A percentile compares a stretch with the other conserved stretches of the same genome.
These are phyloP conservation scores for Xestobium rufovillosum DNA, from an alignment of 2,888 invertebrate species.

Conservation along the genomic window DNA sequence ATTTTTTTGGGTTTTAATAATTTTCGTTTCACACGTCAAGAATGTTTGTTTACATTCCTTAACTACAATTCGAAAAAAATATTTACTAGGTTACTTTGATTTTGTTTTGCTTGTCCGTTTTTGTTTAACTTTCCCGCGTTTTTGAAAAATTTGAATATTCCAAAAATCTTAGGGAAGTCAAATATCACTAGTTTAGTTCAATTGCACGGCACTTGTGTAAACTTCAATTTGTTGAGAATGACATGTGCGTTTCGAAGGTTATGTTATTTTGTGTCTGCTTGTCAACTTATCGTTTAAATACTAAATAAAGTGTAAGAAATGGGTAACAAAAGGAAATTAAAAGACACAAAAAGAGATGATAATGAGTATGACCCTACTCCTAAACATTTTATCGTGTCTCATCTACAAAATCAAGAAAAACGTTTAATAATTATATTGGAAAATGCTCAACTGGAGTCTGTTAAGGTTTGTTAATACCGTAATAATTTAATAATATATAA, in stretches of 20 bases:
- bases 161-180: not conserved
- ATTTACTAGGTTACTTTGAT: conserved; percentile 1
- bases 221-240: too few relatives aligned
- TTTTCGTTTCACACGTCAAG: conserved; percentile 1
- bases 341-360: conserved; percentile 51
- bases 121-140: not conserved
- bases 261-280: too few relatives aligned
- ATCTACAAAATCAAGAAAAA: conserved; percentile 78
- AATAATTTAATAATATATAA: too few relatives aligned
- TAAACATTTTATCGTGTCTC: conserved; percentile 68
- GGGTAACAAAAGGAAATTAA: conserved; percentile 51
- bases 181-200: too few relatives aligned
- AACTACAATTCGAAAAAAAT: not conserved
- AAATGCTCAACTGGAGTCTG: conserved; percentile 90
- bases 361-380: conserved; percentile 72
- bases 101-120: too few relatives aligned
- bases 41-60: not conserved
- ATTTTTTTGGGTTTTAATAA: not conserved
- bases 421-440: conserved; percentile 89
- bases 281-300: too few relatives aligned
- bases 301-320: too few relatives aligned
- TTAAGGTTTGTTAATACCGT: conserved; percentile 61
- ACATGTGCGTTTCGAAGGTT: too few relatives aligned
- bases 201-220: too few relatives aligned
- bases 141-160: not conserved